Evolutionary conservation across 1,140 invertebrate species (phyloP), one percentile per base, ranked within the genome.

Genomic region (Colletes gigas): DNA sequence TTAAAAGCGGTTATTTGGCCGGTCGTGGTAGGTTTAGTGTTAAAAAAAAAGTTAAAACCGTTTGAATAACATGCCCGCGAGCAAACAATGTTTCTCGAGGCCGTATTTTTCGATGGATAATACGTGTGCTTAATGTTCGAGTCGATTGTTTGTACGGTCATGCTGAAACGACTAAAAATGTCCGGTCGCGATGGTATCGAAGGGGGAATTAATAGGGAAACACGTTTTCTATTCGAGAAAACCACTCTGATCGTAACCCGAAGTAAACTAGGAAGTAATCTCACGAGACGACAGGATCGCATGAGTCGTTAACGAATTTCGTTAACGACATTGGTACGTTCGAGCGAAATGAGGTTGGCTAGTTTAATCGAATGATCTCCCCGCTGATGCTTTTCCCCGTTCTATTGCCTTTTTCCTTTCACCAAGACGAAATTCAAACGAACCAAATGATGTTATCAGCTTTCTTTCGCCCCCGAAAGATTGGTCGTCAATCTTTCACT

Each of bases 251-350:
- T 82, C 74, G 59, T 30, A 62, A 67, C 30, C 44, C 54, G 81
- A 82, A 77, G 60, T 57, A 59, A 44, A 52, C 75, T 68, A 60
- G 67, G 69, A 82, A 78, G 76, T 76, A 79, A 82, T 82, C 81
- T 82, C 81, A 55, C 62, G 81, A 66, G 78, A 81, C 80, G 80
- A 83, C 78, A 84, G 73, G 79, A 80, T 88, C 68, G 82, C 83
- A 84, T 82, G 77, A 83, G 81, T 83, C 85, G 85, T 87, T 88
- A 88, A 89, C 88, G 85, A 89, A 89, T 71, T 87, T 89, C 83
- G 82, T 84, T 87, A 88, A 89, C 83, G 86, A 89, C 85, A 85
- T 87, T 86, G 78, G 81, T 83, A 77, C 82, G 70, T 77, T 84
- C 76, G 72, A 83, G 81, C 78, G 81, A 80, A 87, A 82, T 80